Percentiles rank a stretch among this genome's conserved stretches.
These are phyloP conservation scores for Holotrichia oblita DNA, from an alignment of 1,140 invertebrate species.

Conservation along the genomic window DNA sequence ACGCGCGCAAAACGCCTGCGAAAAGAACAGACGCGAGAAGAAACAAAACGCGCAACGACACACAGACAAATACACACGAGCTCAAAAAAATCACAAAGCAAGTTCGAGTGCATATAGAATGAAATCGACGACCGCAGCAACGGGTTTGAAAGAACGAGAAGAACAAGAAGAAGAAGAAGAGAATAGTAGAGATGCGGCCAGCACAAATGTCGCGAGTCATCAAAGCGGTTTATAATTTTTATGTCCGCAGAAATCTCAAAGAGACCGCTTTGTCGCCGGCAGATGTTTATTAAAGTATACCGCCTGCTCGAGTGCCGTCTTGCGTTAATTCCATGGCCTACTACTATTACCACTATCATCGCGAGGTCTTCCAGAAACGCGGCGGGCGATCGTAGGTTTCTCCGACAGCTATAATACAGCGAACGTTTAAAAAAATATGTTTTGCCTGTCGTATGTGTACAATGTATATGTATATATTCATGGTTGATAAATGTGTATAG, in stretches of 20 bases:
- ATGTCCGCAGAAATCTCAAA: conserved; percentile 41
- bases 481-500: no score
- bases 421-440: background rate
- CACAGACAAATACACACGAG: conserved; percentile 16
- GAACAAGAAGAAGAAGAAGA: background rate
- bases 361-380: conserved; percentile 34
- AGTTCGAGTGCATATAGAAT: conserved; percentile 19
- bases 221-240: conserved; percentile 43
- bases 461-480: background rate
- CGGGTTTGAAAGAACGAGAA: conserved; percentile 19
- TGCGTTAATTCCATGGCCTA: conserved; percentile 36
- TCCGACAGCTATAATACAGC: conserved; percentile 18
- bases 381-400: conserved; percentile 30
- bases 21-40: conserved; percentile 25
- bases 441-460: background rate
- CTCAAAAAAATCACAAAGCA: conserved; percentile 23
- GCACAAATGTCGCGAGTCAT: conserved; percentile 41
- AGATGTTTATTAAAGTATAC: conserved; percentile 38
- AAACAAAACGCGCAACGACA: conserved; percentile 27
- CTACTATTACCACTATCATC: conserved; percentile 35
- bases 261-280: conserved; percentile 33
- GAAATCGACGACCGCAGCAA: conserved; percentile 18
- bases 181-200: conserved; percentile 23
- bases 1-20: conserved; percentile 13
- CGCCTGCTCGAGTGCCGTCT: conserved; percentile 29